Evolutionary conservation across 2,113 vertebrate genomes (phyloP).

Genomic region (Alligator sinensis): DNA sequence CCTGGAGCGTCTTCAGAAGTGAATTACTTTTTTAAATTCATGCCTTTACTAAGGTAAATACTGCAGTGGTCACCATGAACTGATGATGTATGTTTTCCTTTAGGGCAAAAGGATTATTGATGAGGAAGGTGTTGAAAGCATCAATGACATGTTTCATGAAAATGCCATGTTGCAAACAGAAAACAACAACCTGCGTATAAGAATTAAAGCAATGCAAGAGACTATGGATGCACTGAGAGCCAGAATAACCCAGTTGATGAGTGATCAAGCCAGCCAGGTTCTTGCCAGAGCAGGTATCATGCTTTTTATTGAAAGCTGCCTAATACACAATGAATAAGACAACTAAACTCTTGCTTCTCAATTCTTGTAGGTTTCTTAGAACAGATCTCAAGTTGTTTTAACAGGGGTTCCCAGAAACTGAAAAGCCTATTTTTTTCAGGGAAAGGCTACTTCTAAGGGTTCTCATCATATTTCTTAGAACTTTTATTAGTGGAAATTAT

Average conservation of each 20-base stretch:
- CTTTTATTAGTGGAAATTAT: background rate
- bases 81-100: conserved; percentile 24
- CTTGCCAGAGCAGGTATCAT: conserved; percentile 88
- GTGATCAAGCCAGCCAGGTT: conserved; percentile 91
- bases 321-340: background rate
- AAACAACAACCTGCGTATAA: conserved; percentile 93
- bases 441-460: background rate
- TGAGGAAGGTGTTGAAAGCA: conserved; percentile 93
- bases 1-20: background rate
- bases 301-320: background rate
- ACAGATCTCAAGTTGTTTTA: background rate
- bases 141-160: conserved; percentile 98
- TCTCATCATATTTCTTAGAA: background rate
- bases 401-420: background rate
- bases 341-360: background rate
- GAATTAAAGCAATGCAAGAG: conserved; percentile 99
- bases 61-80: background rate
- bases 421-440: background rate
- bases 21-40: background rate
- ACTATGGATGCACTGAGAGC: conserved; percentile 90
- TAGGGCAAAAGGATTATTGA: conserved; percentile 97
- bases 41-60: background rate
- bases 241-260: conserved; percentile 90
- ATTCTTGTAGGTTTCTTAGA: background rate
- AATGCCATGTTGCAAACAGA: conserved; percentile 98